phyloP scores from a whole-genome alignment of 37 sponge, comb jelly and placozoan species.

The Chondrilla cf. caribensis region DNA sequence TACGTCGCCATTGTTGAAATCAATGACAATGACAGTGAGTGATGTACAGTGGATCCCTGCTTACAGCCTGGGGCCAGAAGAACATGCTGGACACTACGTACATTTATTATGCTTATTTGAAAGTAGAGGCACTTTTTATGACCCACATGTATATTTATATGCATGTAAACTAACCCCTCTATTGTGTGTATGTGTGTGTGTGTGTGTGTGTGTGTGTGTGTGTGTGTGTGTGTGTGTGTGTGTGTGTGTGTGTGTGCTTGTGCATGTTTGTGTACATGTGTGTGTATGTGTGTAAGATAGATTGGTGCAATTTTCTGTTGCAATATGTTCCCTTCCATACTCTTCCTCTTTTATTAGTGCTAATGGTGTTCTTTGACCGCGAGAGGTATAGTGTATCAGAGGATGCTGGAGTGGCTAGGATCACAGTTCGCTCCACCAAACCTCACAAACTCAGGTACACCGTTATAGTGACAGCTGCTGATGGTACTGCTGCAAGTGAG shows the following conservation, averaged over 20 bases:
- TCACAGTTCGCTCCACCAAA: background rate
- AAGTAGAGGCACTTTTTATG: too few relatives aligned
- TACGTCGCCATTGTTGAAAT: background rate
- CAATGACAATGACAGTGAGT: conserved; percentile 10
- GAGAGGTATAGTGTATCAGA: conserved; percentile 1
- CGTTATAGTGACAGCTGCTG: background rate
- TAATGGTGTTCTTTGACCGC: conserved; percentile 1
- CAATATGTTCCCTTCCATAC: background rate
- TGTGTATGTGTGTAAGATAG: background rate
- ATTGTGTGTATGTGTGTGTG: too few relatives aligned
- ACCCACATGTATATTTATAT: too few relatives aligned
- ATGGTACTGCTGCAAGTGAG: background rate
- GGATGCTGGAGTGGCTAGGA: background rate
- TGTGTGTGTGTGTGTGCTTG: too few relatives aligned
- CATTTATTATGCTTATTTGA: too few relatives aligned
- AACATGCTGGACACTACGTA: too few relatives aligned
- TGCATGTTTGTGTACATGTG: too few relatives aligned
- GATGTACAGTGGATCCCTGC: too few relatives aligned
- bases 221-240: too few relatives aligned
- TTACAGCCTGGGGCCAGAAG: too few relatives aligned
- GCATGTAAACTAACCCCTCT: too few relatives aligned
- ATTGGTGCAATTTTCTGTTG: background rate
- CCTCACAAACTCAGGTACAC: background rate
- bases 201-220: too few relatives aligned
- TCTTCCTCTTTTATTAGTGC: background rate